Conservation (phyloP, 2,888 invertebrate genomes). For the Diplazon laetatorius region DNA sequence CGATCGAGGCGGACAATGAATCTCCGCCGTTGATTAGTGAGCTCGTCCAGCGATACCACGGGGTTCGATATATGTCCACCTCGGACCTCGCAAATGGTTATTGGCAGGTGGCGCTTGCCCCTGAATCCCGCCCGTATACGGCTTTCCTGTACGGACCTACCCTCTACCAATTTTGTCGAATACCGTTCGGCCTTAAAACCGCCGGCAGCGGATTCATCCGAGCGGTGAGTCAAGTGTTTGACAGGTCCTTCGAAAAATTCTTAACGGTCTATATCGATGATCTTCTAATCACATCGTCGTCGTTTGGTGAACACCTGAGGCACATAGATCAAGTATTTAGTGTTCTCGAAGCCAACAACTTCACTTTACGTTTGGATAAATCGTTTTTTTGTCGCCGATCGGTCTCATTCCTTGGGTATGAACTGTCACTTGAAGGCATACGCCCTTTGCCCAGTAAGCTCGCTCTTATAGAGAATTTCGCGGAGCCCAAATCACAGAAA, state of each 20-base stretch:
- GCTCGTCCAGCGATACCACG: background rate
- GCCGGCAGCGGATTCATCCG: conserved; percentile 31
- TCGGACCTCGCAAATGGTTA: conserved; percentile 18
- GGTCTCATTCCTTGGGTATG: conserved; percentile 66
- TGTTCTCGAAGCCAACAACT: conserved; percentile 46
- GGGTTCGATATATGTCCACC: background rate
- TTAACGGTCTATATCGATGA: conserved; percentile 58
- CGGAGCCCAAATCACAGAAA: conserved; percentile 67
- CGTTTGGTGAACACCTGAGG: conserved; percentile 66
- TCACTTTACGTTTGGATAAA: conserved; percentile 66
- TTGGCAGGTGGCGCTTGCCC: conserved; percentile 61
- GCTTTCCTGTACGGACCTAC: conserved; percentile 56
- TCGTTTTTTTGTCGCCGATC: conserved; percentile 63
- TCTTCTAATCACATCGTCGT: conserved; percentile 56
- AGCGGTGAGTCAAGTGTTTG: conserved; percentile 67
- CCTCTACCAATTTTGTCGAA: conserved; percentile 61
- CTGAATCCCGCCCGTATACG: conserved; percentile 55
- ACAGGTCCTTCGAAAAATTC: conserved; percentile 56
- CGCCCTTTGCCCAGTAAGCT: conserved; percentile 36
- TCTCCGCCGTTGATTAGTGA: background rate
- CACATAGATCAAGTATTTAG: conserved; percentile 64
- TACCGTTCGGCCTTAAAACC: background rate
- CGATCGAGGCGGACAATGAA: background rate
- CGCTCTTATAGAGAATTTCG: conserved; percentile 66
- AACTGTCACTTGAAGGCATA: conserved; percentile 41